Percentiles rank a stretch among this genome's conserved stretches.
Evolutionary conservation across 1,140 invertebrate genomes (phyloP).

Genomic region (Conus ventricosus): DNA sequence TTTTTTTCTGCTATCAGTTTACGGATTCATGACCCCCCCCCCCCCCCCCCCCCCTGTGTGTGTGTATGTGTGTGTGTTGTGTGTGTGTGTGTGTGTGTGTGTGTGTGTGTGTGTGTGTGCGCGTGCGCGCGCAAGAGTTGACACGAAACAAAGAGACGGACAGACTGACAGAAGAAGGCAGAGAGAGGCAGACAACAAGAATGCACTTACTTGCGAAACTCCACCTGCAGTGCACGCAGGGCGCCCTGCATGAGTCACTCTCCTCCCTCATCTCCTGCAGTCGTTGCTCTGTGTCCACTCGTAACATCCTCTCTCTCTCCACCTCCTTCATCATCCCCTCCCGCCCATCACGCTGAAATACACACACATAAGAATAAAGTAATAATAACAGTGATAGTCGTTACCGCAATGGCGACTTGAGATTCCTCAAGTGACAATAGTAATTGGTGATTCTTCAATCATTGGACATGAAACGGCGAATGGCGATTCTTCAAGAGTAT

Average conservation of each 20-base stretch:
- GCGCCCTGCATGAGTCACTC: conserved; percentile 59
- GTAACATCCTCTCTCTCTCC: conserved; percentile 67
- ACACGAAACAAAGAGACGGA: neutral
- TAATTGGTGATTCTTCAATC: neutral
- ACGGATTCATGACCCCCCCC: too few species aligned
- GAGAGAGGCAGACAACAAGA: neutral
- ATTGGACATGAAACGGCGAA: too few species aligned
- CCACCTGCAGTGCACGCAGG: conserved; percentile 62
- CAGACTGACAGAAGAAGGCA: neutral
- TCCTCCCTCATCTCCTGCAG: conserved; percentile 65
- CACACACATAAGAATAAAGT: neutral
- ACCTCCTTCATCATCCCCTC: conserved; percentile 63
- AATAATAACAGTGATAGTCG: neutral
- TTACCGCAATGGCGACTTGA: neutral
- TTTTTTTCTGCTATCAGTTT: too few species aligned
- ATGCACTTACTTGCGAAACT: conserved; percentile 61
- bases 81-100: too few species aligned
- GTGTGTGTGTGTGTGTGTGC: too few species aligned
- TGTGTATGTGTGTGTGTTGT: too few species aligned
- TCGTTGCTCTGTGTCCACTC: conserved; percentile 64
- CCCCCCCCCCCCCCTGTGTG: too few species aligned
- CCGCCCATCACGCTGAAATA: conserved; percentile 37
- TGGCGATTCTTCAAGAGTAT: too few species aligned
- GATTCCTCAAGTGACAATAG: neutral
- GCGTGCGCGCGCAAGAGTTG: too few species aligned